These are phyloP conservation scores for Leptopilina myrica DNA, from an alignment of 2,888 invertebrate genomes.

Conservation along the genomic window DNA sequence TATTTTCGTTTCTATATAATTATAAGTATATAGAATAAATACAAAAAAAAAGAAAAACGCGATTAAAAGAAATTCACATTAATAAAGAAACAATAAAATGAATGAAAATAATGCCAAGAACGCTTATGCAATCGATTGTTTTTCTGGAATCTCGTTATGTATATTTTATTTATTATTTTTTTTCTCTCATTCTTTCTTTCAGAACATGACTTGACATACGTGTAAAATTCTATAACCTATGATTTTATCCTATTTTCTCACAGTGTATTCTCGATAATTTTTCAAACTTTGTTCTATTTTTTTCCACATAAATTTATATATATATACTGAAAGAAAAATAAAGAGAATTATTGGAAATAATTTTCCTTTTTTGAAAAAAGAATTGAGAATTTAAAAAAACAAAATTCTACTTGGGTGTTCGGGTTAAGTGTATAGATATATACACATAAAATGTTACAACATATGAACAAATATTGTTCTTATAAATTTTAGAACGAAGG, in stretches of 20 bases:
- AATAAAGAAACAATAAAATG: not conserved
- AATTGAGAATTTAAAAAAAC: too few relatives aligned
- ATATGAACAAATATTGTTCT: too few relatives aligned
- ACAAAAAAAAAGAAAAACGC: not conserved
- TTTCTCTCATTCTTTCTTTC: not conserved
- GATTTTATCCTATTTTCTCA: slow-evolving; percentile 16
- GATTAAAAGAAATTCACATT: not conserved
- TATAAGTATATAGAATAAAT: not conserved
- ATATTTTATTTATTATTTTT: not conserved
- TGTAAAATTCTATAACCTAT: slow-evolving; percentile 2
- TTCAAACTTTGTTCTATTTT: too few relatives aligned
- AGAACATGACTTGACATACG: slow-evolving; percentile 7
- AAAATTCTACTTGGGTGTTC: too few relatives aligned
- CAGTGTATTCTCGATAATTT: not conserved
- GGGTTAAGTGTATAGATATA: too few relatives aligned
- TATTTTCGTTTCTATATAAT: too few relatives aligned
- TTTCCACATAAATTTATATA: too few relatives aligned
- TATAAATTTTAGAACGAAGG: too few relatives aligned
- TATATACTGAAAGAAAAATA: too few relatives aligned
- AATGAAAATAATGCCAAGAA: slow-evolving; percentile 12
- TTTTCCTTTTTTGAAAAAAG: too few relatives aligned
- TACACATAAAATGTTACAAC: too few relatives aligned
- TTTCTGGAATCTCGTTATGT: slow-evolving; percentile 16
- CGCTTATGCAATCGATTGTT: slow-evolving; percentile 20
- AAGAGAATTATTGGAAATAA: too few relatives aligned